Percentiles rank a stretch among this genome's conserved stretches.
Evolutionary conservation across 2,888 invertebrate species (phyloP).

Genomic region (Timema podura): DNA sequence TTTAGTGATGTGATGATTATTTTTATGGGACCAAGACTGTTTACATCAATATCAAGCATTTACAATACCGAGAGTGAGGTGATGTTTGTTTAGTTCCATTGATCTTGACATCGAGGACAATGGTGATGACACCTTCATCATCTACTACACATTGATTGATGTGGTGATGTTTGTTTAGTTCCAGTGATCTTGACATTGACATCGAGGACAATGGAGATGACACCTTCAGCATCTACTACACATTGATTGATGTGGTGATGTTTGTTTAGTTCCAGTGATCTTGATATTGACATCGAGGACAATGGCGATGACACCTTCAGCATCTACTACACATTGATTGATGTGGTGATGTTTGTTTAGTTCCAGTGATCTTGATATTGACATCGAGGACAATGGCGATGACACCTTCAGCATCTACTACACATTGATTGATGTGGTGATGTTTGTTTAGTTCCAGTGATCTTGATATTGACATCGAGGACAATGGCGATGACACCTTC

Average conservation of each 20-base stretch:
- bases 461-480: conserved; percentile 76
- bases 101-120: conserved; percentile 73
- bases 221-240: conserved; percentile 73
- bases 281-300: conserved; percentile 79
- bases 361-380: conserved; percentile 68
- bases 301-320: conserved; percentile 82
- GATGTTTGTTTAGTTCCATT: no score
- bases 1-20: no score
- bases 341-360: conserved; percentile 43
- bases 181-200: conserved; percentile 72
- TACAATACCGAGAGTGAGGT: no score
- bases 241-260: conserved; percentile 64
- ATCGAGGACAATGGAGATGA: conserved; percentile 82
- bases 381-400: conserved; percentile 79
- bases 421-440: conserved; percentile 58
- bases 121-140: conserved; percentile 76
- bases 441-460: conserved; percentile 49
- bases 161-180: conserved; percentile 50
- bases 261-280: conserved; percentile 50
- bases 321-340: conserved; percentile 68
- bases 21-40: no score
- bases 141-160: conserved; percentile 69
- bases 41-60: no score
- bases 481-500: conserved; percentile 81
- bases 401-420: conserved; percentile 79